Base-by-base conservation (phyloP, 2,113 vertebrate genomes). In the Peromyscus polionotus region DNA sequence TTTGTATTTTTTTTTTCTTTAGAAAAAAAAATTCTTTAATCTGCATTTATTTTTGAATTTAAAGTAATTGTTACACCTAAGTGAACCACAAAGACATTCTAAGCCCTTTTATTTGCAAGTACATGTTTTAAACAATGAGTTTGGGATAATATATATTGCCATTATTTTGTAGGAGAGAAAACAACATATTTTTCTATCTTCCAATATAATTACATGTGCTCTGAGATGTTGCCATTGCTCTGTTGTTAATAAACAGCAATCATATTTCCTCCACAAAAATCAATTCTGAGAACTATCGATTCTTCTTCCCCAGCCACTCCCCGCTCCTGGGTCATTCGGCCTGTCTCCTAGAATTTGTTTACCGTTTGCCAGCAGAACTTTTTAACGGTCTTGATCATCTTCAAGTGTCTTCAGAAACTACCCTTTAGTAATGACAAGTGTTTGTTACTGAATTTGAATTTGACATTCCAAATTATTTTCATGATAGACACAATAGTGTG, bases 241-340 rank as follows among this genome's bases (percentile, higher is more conserved):
- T 90, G 80, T 95, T 97, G 98, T 95, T 96, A 97, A 93, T 96
- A 76, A 89, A 94, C 94, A 94, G 42, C 81, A 8, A 72, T 97
- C 75, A 85, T 81, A 96, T 97, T 97, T 97, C 5, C 68, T 97
- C 96, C 76, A 95, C 39, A 93, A 67, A 97, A 51, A 95, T 98
- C 39, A 63, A 36, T 98, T 95, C 65, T 92, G 73, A 42, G 48
- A 97, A 93, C 63, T 97, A 93, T 54, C 2, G 12, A 90, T 95
- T 96, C 72, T 93, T 92, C 54, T 93, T 95, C 57, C 24, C 72
- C 95, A 6, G 48, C 65, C 57, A 68, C 8, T 94, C 51, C 65
- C 57, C 59, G 26, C 33, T 39, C 5, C 7, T n/a, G 20, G 17
- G 73, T 94, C 92, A 92, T 42, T 19, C 51, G 88, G 59, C 68